Percentiles rank a stretch among this genome's conserved stretches.
phyloP scores from a whole-genome alignment of 2,888 invertebrate species.

The Phytoseiulus persimilis region DNA sequence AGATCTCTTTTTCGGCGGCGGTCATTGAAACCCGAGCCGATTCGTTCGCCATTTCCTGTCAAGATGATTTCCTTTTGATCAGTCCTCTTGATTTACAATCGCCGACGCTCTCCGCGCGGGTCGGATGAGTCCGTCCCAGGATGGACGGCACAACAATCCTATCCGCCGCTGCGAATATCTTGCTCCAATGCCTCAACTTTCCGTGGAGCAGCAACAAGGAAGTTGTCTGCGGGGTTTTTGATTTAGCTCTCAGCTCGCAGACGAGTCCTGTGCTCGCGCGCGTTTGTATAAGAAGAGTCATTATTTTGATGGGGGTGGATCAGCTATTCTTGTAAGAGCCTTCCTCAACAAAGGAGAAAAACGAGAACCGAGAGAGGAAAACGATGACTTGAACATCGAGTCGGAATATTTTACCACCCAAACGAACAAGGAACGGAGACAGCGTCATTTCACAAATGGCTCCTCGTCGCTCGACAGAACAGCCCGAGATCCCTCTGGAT shows the following conservation, averaged over 20 bases:
- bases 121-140: background rate
- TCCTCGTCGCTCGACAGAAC: background rate
- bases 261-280: background rate
- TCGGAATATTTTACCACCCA: background rate
- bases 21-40: background rate
- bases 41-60: background rate
- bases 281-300: background rate
- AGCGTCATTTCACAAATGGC: slow-evolving; percentile 5
- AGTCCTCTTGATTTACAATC: background rate
- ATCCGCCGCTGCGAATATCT: background rate
- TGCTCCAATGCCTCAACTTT: background rate
- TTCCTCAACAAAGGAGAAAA: background rate
- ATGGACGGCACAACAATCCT: background rate
- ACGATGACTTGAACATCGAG: background rate
- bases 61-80: background rate
- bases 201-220: background rate
- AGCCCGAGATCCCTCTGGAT: background rate
- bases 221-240: background rate
- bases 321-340: slow-evolving; percentile 5
- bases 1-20: background rate
- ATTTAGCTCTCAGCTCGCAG: background rate
- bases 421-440: background rate
- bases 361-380: background rate
- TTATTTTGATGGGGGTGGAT: slow-evolving; percentile 5
- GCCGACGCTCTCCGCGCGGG: background rate